Conservation (phyloP, 2,797 vertebrate genomes). For the Onychomys torridus region DNA sequence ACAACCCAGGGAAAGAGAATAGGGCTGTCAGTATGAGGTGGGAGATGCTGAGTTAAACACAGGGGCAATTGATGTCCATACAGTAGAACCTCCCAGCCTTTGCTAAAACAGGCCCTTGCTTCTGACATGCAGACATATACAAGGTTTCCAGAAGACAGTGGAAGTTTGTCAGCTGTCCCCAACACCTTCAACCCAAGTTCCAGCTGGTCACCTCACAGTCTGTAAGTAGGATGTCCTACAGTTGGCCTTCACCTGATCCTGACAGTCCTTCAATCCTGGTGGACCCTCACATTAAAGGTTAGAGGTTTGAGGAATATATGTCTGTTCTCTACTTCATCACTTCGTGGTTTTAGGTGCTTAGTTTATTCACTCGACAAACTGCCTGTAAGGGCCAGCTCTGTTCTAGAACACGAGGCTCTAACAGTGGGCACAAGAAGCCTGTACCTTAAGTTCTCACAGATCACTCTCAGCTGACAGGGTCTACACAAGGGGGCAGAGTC, state of each 20-base stretch:
- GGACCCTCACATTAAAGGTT: not conserved
- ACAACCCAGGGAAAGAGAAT: not conserved
- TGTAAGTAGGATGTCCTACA: not conserved
- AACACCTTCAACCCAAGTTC: not conserved
- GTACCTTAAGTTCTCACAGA: not conserved
- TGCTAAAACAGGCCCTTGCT: not conserved
- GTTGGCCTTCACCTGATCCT: not conserved
- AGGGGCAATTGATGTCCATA: not conserved
- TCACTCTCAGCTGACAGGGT: not conserved
- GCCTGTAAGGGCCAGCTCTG: not conserved
- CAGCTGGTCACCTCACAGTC: not conserved
- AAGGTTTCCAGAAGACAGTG: not conserved
- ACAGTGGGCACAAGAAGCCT: not conserved
- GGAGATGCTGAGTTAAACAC: not conserved
- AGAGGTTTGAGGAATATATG: not conserved
- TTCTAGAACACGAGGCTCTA: not conserved
- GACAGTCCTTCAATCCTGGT: not conserved
- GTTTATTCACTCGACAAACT: not conserved
- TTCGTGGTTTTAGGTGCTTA: not conserved
- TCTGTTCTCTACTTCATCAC: not conserved
- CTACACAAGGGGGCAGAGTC: not conserved
- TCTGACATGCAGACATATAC: not conserved
- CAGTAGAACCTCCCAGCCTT: not conserved
- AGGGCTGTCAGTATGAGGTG: no score
- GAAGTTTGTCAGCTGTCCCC: not conserved